These are phyloP conservation scores for Drosophila fulvimacula DNA, from an alignment of 2,888 invertebrate genomes.

Conservation along the genomic window DNA sequence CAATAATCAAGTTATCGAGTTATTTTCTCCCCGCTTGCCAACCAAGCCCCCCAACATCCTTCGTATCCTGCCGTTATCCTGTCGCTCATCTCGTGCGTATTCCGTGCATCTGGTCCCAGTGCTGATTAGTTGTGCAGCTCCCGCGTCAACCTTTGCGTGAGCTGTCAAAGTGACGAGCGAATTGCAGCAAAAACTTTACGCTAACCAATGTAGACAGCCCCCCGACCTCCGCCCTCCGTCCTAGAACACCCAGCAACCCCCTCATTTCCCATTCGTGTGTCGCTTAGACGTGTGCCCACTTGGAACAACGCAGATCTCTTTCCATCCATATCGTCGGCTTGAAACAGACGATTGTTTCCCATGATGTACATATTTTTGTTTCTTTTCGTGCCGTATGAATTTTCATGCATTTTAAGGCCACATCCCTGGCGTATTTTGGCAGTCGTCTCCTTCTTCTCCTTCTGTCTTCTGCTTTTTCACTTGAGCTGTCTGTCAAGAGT, in stretches of 20 bases:
- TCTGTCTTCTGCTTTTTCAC: constrained; percentile 44
- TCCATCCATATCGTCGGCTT: constrained; percentile 16
- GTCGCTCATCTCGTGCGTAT: constrained; percentile 31
- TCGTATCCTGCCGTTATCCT: constrained; percentile 2
- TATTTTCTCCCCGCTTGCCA: constrained; percentile 5
- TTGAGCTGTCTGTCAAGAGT: constrained; percentile 69
- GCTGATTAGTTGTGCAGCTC: constrained; percentile 59
- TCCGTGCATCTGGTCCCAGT: constrained; percentile 31
- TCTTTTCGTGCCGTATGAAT: constrained; percentile 65
- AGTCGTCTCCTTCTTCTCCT: constrained; percentile 35
- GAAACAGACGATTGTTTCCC: constrained; percentile 70
- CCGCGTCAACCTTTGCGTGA: constrained; percentile 70
- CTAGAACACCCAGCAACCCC: background rate
- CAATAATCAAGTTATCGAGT: constrained; percentile 53
- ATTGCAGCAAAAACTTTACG: constrained; percentile 62
- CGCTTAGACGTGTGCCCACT: constrained; percentile 41
- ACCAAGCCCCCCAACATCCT: background rate
- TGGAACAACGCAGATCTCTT: constrained; percentile 37
- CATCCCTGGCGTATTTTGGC: constrained; percentile 74
- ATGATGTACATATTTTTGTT: constrained; percentile 52
- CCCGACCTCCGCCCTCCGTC: background rate
- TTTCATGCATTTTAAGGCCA: constrained; percentile 71
- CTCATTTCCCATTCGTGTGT: background rate
- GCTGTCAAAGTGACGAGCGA: constrained; percentile 77
- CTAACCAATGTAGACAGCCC: constrained; percentile 65